Conservation (phyloP, 1,140 invertebrate genomes). For the Scylla paramamosain region DNA sequence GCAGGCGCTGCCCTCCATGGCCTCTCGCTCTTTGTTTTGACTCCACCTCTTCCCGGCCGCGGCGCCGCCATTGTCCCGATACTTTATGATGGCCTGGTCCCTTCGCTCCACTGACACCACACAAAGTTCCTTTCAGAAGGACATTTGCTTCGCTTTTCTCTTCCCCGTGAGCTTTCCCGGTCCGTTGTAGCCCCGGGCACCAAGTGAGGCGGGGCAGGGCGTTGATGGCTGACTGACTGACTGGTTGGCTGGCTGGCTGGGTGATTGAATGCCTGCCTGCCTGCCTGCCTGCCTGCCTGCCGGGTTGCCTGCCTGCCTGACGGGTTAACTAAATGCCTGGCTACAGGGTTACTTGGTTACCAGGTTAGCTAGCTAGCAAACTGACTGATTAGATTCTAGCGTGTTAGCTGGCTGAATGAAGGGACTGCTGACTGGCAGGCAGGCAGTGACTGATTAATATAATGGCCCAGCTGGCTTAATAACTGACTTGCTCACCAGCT, state of each 20-base stretch:
- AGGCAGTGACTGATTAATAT: too few species aligned
- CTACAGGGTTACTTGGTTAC: too few species aligned
- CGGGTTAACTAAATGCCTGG: background rate
- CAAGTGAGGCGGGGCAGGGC: background rate
- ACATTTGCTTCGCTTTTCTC: slow-evolving; percentile 45
- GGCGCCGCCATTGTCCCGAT: slow-evolving; percentile 36
- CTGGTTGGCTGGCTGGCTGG: background rate
- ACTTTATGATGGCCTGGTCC: slow-evolving; percentile 54
- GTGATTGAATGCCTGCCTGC: background rate
- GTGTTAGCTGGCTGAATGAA: too few species aligned
- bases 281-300: background rate
- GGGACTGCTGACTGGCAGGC: too few species aligned
- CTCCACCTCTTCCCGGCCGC: background rate
- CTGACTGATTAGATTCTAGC: too few species aligned
- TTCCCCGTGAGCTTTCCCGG: background rate
- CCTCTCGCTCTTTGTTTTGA: slow-evolving; percentile 55
- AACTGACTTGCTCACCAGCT: too few species aligned
- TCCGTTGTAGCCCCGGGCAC: background rate
- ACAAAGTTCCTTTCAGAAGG: slow-evolving; percentile 62
- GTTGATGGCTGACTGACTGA: background rate
- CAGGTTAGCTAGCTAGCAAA: too few species aligned
- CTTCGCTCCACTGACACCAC: slow-evolving; percentile 50
- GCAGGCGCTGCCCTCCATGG: background rate
- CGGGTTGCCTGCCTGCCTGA: background rate
- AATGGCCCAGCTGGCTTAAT: too few species aligned